phyloP scores from a whole-genome alignment of 2,113 vertebrate genomes.

The Helogale parvula region DNA sequence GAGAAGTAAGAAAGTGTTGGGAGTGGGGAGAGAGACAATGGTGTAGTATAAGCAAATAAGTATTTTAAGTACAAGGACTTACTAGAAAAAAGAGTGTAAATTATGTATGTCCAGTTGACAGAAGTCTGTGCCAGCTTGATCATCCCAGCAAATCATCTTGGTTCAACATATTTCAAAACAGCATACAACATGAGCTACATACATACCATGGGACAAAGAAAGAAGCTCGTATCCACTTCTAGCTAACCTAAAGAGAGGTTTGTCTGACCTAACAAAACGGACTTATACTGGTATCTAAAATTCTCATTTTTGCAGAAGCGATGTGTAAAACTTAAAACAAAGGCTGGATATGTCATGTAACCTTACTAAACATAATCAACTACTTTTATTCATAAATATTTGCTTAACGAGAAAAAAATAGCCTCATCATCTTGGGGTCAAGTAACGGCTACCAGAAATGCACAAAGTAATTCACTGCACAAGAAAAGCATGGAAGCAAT shows the following conservation, averaged over 20 bases:
- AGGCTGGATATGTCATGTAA: neutral
- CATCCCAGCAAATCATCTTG: neutral
- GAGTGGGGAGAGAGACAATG: neutral
- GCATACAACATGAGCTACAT: neutral
- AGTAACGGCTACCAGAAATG: neutral
- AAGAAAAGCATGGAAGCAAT: neutral
- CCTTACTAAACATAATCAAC: constrained; percentile 21
- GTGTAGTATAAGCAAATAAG: neutral
- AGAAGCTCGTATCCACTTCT: neutral
- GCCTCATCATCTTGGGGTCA: neutral
- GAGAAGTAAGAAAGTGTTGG: neutral
- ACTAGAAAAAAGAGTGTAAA: neutral
- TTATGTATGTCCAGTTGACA: neutral
- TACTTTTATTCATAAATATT: neutral
- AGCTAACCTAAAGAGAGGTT: neutral
- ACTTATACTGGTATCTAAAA: neutral
- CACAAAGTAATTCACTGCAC: neutral
- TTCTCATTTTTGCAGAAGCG: neutral
- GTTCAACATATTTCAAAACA: neutral
- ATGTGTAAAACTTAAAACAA: neutral
- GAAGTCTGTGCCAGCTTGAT: neutral
- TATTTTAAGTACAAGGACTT: neutral
- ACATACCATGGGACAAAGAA: neutral
- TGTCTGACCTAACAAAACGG: neutral
- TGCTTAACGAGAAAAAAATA: neutral